phyloP scores from a whole-genome alignment of 1,140 invertebrate species.

The Drosophila ananassae region DNA sequence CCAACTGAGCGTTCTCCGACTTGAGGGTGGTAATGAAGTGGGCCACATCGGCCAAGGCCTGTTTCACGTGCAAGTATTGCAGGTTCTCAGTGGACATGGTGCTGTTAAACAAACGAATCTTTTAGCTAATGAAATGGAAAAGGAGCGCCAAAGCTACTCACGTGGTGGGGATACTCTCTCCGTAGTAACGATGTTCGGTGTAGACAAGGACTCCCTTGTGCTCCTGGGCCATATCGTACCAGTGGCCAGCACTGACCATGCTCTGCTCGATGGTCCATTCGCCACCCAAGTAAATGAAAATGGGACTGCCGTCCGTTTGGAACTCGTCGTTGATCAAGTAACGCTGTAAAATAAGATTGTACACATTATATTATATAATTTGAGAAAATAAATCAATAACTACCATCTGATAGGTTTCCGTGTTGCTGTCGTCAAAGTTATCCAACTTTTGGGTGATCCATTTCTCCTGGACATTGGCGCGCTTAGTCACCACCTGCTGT shows the following conservation, averaged over 20 bases:
- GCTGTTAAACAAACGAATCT: constrained; percentile 68
- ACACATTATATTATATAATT: neutral
- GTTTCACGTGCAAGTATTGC: constrained; percentile 88
- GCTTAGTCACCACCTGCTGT: constrained; percentile 4
- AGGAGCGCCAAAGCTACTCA: constrained; percentile 1
- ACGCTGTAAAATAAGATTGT: constrained; percentile 39
- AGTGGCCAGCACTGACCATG: constrained; percentile 85
- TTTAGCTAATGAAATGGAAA: neutral
- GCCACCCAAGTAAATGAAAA: constrained; percentile 90
- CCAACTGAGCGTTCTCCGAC: constrained; percentile 77
- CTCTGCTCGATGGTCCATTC: constrained; percentile 86
- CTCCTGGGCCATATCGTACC: constrained; percentile 86
- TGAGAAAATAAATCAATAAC: neutral
- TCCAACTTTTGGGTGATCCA: constrained; percentile 85
- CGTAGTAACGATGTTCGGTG: constrained; percentile 93
- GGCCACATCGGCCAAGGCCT: constrained; percentile 90
- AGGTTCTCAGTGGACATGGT: constrained; percentile 86
- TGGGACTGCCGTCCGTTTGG: constrained; percentile 85
- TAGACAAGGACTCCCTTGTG: constrained; percentile 87
- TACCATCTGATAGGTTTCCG: constrained; percentile 87
- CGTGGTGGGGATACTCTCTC: constrained; percentile 89
- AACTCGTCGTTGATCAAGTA: constrained; percentile 80
- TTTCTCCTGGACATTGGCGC: constrained; percentile 37
- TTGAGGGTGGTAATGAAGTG: constrained; percentile 87
- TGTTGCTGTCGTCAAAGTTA: constrained; percentile 89